A percentile compares a stretch with the other conserved stretches of the same genome.
Evolutionary conservation across 2,797 vertebrate genomes (phyloP).

Genomic region (Gallinago nigripennis): DNA sequence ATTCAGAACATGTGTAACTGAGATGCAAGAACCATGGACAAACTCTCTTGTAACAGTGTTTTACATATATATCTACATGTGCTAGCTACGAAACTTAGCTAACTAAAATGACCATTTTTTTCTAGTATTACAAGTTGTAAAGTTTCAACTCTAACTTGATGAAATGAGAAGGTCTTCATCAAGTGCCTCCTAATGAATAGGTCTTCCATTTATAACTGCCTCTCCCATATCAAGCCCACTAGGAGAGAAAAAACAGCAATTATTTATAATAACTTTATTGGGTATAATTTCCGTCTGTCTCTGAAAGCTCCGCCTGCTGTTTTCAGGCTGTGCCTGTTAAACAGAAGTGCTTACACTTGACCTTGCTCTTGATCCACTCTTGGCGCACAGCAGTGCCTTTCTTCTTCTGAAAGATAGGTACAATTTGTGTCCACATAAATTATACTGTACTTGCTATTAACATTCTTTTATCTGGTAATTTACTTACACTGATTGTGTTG

Average conservation of each 20-base stretch:
- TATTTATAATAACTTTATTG: constrained; percentile 78
- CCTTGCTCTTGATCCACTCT: constrained; percentile 70
- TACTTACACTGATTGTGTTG: constrained; percentile 69
- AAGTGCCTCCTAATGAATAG: constrained; percentile 59
- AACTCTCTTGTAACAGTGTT: not conserved
- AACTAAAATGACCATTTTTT: not conserved
- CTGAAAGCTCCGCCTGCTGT: constrained; percentile 68
- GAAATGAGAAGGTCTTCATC: not conserved
- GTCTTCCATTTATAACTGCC: constrained; percentile 53
- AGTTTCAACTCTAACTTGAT: constrained; percentile 9
- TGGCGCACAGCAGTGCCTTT: constrained; percentile 68
- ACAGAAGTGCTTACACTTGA: constrained; percentile 69
- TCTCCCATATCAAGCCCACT: constrained; percentile 33
- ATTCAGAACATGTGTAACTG: not conserved
- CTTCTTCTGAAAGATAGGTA: constrained; percentile 71
- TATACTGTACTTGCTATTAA: constrained; percentile 76
- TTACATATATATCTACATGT: not conserved
- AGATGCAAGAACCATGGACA: not conserved
- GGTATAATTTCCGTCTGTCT: constrained; percentile 73
- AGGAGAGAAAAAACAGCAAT: constrained; percentile 69
- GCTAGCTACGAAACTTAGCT: not conserved
- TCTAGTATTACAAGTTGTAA: not conserved
- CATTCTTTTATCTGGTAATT: constrained; percentile 77
- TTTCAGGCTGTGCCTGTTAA: constrained; percentile 68
- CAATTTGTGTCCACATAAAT: constrained; percentile 77